Evolutionary conservation across 2,888 invertebrate species (phyloP), one percentile per base, ranked within the genome.

Genomic region (Metalampra italica): DNA sequence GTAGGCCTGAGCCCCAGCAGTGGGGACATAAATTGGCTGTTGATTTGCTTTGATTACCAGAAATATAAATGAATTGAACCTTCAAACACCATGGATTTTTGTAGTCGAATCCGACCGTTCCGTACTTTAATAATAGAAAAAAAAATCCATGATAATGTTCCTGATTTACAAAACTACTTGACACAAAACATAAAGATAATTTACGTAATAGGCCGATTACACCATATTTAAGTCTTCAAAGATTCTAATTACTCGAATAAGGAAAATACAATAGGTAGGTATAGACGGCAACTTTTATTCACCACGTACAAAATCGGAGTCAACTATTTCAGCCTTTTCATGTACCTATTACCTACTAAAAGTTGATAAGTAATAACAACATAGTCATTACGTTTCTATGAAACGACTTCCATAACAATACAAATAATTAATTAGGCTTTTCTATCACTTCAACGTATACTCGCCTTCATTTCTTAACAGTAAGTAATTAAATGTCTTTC

Each of bases 391-490:
- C 75, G 89, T 86, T 89, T 89, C 89, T 88, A 87, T 87, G 89
- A 89, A 89, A 88, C 88, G 79, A 71, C 71, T 59, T 69, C 71
- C 57, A 75, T 80, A 80, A 82, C 80, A 81, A 80, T 84, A 79
- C 75, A 79, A 80, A 80, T 78, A 78, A 78, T 76, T 74, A 75
- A 70, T 82, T 85, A 88, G 85, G 88, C 84, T 82, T 75, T 77
- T 78, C 82, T 87, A 86, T 88, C 87, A 86, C 85, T 80, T 81
- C 78, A 74, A 82, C 88, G 88, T 89, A 88, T 89, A 89, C 89
- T 75, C 78, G 75, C 78, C 80, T 64, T 71, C 53, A 69, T 68
- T 45, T 54, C 50, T 52, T 49, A 39, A 1, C 14, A 37, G 53
- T 54, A 60, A 60, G 58, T 62, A 56, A 14, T 36, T 36, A 55